These are phyloP conservation scores for Ictidomys tridecemlineatus DNA, from an alignment of 2,113 vertebrate genomes.

Conservation along the genomic window DNA sequence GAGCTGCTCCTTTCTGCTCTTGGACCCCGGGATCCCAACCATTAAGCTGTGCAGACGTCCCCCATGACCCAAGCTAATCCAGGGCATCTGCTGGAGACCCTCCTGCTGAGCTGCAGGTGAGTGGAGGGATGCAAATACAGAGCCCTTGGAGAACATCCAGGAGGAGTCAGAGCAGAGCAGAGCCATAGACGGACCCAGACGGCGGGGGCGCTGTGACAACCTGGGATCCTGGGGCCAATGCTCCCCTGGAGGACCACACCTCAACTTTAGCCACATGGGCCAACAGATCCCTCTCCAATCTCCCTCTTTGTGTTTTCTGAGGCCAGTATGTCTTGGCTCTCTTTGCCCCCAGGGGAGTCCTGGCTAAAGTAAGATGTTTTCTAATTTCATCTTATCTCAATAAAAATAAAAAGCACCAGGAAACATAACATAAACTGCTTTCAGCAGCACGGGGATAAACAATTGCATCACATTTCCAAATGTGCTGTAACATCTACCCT, in stretches of 20 bases:
- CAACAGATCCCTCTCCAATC: not conserved
- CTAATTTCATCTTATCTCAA: slow-evolving; percentile 70
- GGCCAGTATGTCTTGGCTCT: slow-evolving; percentile 61
- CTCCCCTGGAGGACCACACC: not conserved
- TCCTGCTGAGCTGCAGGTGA: not conserved
- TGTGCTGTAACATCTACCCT: not conserved
- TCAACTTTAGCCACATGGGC: not conserved
- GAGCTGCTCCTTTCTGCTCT: not conserved
- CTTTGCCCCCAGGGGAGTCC: not conserved
- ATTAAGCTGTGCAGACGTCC: not conserved
- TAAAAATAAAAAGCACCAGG: slow-evolving; percentile 65
- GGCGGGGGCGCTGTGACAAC: not conserved
- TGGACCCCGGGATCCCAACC: rapidly evolving
- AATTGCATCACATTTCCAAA: slow-evolving; percentile 63
- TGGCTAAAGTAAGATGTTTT: slow-evolving; percentile 57
- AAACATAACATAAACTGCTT: slow-evolving; percentile 34
- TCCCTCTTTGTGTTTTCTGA: not conserved
- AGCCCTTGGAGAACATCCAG: too few relatives aligned
- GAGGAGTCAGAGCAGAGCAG: not conserved
- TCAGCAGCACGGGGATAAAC: slow-evolving; percentile 2
- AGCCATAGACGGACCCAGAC: not conserved
- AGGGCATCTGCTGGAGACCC: not conserved
- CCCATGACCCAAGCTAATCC: not conserved
- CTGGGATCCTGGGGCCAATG: rapidly evolving
- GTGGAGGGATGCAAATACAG: not conserved